Evolutionary conservation across 2,797 vertebrate genomes (phyloP), one percentile per base, ranked within the genome.

Genomic region (Vireo griseus): DNA sequence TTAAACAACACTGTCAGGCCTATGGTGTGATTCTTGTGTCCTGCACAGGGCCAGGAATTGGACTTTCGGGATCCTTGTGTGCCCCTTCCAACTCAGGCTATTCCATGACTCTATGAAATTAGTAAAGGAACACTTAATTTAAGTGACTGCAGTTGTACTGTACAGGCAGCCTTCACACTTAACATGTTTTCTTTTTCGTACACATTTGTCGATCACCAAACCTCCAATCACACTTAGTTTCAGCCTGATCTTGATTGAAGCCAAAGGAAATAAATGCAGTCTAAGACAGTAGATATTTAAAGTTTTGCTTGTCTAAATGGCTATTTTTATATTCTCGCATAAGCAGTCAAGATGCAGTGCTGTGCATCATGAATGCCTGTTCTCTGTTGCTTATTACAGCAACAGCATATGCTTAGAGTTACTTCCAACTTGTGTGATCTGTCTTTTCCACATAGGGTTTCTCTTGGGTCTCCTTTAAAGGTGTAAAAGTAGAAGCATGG

Each of bases 191-290:
- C 18, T 16, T 59, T 72, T 39, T 35, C 17, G 1, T 37, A 10
- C 8, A 0, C 11, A 7, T 40, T 21, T 28, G 0, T 57, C 0
- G 1, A 13, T 40, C 20, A 29, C 28, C 5, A 0, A 28, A 24
- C 31, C 28, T 78, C 21, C 57, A 21, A 21, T 45, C 21, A 3
- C 50, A 6, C 20, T 65, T 42, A 29, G 7, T 35, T 40, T 11
- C 31, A 47, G 28, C 54, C 20, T 52, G 28, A 18, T 52, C 62
- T 40, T 47, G 25, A 5, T 0, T 54, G 35, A 74, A 74, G 16
- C 37, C 1, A 1, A 35, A 69, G 8, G 9, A 88, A 73, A 52
- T 58, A 84, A 65, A 61, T 40, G 3, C 4, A 35, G 5, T 33
- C 7, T 51, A 25, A 83, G 44, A 16, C 33, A 39, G 40, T 10